A percentile compares a stretch with the other conserved stretches of the same genome.
Conservation (phyloP, 2,113 vertebrate species). For the Copsychus sechellarum region DNA sequence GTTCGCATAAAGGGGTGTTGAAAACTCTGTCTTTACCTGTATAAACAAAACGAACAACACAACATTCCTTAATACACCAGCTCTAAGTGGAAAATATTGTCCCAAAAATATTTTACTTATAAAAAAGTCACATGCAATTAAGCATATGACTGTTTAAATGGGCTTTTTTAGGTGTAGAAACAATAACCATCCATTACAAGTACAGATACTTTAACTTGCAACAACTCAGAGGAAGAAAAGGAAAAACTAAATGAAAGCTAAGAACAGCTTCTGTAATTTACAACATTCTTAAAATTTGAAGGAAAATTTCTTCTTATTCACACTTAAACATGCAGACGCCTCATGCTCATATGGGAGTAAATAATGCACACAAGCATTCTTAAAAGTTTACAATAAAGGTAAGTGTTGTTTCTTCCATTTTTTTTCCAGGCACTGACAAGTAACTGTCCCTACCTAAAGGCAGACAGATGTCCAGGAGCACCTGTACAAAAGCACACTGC, state of each 20-base stretch:
- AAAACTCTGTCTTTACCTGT: conserved; percentile 84
- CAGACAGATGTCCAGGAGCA: not conserved
- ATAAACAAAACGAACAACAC: not conserved
- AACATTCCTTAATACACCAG: not conserved
- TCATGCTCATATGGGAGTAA: not conserved
- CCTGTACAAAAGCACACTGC: not conserved
- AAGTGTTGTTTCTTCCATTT: not conserved
- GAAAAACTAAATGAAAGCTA: not conserved
- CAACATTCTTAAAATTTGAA: not conserved
- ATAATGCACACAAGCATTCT: not conserved
- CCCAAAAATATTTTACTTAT: not conserved
- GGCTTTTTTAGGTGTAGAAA: not conserved
- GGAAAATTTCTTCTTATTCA: not conserved
- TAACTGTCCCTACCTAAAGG: not conserved
- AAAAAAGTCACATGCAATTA: not conserved
- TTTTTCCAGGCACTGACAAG: not conserved
- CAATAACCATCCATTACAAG: not conserved
- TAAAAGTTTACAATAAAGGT: not conserved
- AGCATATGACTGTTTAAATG: not conserved
- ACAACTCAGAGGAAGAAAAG: not conserved
- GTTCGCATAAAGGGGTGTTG: conserved; percentile 97
- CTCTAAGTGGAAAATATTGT: not conserved
- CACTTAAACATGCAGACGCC: not conserved
- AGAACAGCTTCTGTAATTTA: not conserved
- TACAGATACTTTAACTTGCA: not conserved